Evolutionary conservation across 2,113 vertebrate species (phyloP).

Genomic region (Cyprinodon brontotheroides): DNA sequence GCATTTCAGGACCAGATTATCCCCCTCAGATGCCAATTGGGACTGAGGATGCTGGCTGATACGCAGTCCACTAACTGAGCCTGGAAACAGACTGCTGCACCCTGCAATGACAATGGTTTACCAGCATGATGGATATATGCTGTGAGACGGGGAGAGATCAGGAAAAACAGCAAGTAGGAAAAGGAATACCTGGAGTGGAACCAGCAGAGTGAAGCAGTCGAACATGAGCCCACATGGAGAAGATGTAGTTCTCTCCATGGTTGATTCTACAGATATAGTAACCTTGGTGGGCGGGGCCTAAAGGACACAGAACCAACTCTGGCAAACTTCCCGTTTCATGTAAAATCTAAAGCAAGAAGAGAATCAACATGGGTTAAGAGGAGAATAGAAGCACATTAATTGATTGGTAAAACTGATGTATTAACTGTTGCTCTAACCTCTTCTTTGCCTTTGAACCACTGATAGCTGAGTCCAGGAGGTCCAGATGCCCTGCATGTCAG

Average conservation of each 20-base stretch:
- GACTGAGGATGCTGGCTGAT: slow-evolving; percentile 76
- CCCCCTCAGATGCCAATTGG: slow-evolving; percentile 77
- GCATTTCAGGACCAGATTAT: slow-evolving; percentile 78
- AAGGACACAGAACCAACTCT: slow-evolving; percentile 74
- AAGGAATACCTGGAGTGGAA: slow-evolving; percentile 70
- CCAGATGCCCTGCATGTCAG: slow-evolving; percentile 78
- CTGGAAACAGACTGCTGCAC: slow-evolving; percentile 63
- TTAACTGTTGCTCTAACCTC: slow-evolving; percentile 73
- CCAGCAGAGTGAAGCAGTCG: slow-evolving; percentile 58
- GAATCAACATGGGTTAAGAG: neutral
- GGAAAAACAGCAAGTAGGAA: neutral
- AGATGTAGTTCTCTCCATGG: slow-evolving; percentile 74
- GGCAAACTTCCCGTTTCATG: slow-evolving; percentile 70
- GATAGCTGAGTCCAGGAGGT: slow-evolving; percentile 77
- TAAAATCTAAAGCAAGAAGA: slow-evolving; percentile 64
- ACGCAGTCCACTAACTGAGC: slow-evolving; percentile 69
- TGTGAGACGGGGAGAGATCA: neutral
- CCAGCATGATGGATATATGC: neutral
- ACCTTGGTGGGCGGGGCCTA: slow-evolving; percentile 22
- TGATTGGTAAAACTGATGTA: neutral
- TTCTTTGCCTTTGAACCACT: slow-evolving; percentile 85
- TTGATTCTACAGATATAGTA: slow-evolving; percentile 85
- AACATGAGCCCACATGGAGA: slow-evolving; percentile 84
- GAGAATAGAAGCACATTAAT: neutral
- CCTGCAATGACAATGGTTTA: slow-evolving; percentile 40